These are phyloP conservation scores for Phengaris alcon DNA, from an alignment of 2,888 invertebrate genomes.

Conservation along the genomic window DNA sequence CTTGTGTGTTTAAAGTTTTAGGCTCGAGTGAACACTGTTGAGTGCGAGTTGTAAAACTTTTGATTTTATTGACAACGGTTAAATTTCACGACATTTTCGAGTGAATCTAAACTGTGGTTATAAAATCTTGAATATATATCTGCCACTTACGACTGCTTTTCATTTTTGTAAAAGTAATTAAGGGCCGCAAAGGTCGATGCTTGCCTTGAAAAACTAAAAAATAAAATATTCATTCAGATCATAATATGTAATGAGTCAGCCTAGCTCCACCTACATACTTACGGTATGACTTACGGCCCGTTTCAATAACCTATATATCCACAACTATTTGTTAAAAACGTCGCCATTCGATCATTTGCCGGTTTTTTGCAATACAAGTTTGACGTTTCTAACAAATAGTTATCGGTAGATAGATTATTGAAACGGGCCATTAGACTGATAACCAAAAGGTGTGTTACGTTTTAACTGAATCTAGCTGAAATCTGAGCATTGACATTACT, in stretches of 20 bases:
- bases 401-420: no score
- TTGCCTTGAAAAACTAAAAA: not conserved
- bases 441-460: not conserved
- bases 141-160: not conserved
- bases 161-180: not conserved
- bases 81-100: constrained; percentile 29
- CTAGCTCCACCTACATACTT: not conserved
- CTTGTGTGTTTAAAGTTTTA: constrained; percentile 18
- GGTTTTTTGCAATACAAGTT: no score
- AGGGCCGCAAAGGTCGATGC: not conserved
- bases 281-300: not conserved
- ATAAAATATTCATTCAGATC: no score
- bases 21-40: constrained; percentile 1
- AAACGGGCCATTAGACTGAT: no score
- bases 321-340: no score
- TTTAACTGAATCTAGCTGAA: not conserved
- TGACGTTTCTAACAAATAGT: no score
- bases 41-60: not conserved
- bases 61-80: constrained; percentile 17
- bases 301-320: no score
- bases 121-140: not conserved
- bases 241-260: no score
- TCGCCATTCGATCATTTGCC: no score
- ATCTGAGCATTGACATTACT: not conserved
- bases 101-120: not conserved